Evolutionary conservation across 2,113 vertebrate genomes (phyloP), one percentile per base, ranked within the genome.

Genomic region (Thunnus thynnus): DNA sequence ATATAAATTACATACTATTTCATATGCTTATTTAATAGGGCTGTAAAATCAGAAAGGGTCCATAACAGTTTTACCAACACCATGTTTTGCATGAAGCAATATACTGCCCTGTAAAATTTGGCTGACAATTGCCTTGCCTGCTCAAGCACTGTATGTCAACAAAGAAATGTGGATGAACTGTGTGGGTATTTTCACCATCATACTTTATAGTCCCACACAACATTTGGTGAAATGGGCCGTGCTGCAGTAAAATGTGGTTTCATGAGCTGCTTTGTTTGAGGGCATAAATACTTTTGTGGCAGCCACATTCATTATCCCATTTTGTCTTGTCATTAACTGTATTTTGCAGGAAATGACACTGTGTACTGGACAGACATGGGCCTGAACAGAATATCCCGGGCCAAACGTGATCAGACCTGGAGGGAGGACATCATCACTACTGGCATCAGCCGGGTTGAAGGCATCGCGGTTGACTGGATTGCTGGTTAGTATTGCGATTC

Each of bases 311-410:
- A 76, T 91, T 56, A 65, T 79, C 16, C n/a, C 32, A 20, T 83
- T 86, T 82, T 72, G 58, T 32, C 52, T 44, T 52, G 5, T 82
- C 61, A 78, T 91, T 83, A 91, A 87, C 61, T 66, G 6, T 74
- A 17, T 88, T 87, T 78, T 79, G 8, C 88, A 99, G 98, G 94
- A 73, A 99, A 99, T 90, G 98, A 99, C 92, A 99, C 98, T 1
- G 95, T 99, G 84, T 99, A 99, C 87, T 99, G 98, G 98, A 99
- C 98, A 76, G 98, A 99, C 87, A 99, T 99, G 98, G 98, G 98
- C 25, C 95, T 98, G 91, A 99, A 99, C 93, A 97, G 96, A 92
- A 99, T 99, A 78, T 99, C 97, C 71, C 92, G 98, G 69, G 95
- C 96, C 78, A 99, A 97, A 92, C 93, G 98, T 72, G 98, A 99